Percentiles rank a stretch among this genome's conserved stretches.
phyloP scores from a whole-genome alignment of 2,113 vertebrate species.

The Halichoerus grypus region DNA sequence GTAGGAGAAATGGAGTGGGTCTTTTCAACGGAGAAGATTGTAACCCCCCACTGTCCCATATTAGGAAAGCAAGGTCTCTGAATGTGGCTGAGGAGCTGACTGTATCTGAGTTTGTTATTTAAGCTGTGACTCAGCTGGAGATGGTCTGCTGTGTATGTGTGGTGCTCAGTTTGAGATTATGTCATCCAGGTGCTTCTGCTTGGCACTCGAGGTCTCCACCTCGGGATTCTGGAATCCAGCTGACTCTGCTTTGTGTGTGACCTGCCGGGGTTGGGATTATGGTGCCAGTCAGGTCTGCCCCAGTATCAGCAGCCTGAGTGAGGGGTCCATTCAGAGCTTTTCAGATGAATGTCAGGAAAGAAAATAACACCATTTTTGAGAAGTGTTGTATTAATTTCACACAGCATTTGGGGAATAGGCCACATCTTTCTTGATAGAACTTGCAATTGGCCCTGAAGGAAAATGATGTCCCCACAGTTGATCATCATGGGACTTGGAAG shows the following conservation, averaged over 20 bases:
- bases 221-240: neutral
- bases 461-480: neutral
- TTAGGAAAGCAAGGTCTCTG: neutral
- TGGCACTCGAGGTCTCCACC: neutral
- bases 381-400: neutral
- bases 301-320: neutral
- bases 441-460: neutral
- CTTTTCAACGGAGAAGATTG: neutral
- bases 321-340: neutral
- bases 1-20: neutral
- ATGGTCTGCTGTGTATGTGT: neutral
- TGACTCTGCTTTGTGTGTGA: neutral
- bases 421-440: neutral
- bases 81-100: fast-evolving
- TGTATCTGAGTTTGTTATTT: neutral
- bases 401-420: neutral
- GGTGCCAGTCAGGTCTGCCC: neutral
- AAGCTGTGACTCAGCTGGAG: neutral
- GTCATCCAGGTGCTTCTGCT: neutral
- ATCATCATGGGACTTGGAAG: neutral
- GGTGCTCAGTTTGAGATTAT: neutral
- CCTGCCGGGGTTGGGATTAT: neutral
- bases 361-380: neutral
- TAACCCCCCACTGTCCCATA: neutral
- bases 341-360: neutral